Conservation (phyloP, 2,797 vertebrate genomes). For the Champsocephalus esox region DNA sequence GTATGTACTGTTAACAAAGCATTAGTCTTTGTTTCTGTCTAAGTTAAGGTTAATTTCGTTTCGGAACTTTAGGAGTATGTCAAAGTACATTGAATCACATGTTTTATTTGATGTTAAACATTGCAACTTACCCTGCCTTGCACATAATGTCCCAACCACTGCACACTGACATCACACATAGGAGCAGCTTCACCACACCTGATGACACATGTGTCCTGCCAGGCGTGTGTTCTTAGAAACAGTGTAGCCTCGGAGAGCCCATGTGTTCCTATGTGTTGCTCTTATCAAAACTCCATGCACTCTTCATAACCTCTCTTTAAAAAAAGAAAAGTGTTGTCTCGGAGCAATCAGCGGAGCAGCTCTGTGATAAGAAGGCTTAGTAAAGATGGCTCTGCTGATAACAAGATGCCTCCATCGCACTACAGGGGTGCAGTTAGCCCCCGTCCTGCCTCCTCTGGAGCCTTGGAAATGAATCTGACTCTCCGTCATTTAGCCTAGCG, state of each 20-base stretch:
- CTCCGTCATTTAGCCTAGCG: conserved; percentile 20
- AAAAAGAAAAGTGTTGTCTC: conserved; percentile 20
- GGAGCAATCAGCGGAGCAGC: conserved; percentile 27
- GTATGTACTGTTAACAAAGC: neutral
- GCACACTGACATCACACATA: conserved; percentile 21
- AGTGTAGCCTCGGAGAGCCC: conserved; percentile 11
- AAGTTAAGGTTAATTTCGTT: neutral
- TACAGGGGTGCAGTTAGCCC: conserved; percentile 33
- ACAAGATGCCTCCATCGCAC: conserved; percentile 20
- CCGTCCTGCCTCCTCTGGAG: conserved; percentile 12
- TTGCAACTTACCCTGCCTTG: neutral
- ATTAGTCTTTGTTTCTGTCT: too few species aligned
- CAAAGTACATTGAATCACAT: conserved; percentile 3
- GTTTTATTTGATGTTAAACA: conserved; percentile 1
- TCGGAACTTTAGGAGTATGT: conserved; percentile 5
- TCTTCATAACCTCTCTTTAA: conserved; percentile 25
- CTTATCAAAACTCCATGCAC: conserved; percentile 42
- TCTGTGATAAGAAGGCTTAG: conserved; percentile 30
- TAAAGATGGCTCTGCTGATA: conserved; percentile 42
- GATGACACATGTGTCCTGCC: conserved; percentile 3
- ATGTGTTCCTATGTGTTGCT: conserved; percentile 18
- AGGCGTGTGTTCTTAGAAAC: conserved; percentile 29
- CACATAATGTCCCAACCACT: neutral
- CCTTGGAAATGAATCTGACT: conserved; percentile 19
- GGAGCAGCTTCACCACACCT: conserved; percentile 19